phyloP scores from a whole-genome alignment of 2,113 vertebrate species.

The Apaloderma vittatum region DNA sequence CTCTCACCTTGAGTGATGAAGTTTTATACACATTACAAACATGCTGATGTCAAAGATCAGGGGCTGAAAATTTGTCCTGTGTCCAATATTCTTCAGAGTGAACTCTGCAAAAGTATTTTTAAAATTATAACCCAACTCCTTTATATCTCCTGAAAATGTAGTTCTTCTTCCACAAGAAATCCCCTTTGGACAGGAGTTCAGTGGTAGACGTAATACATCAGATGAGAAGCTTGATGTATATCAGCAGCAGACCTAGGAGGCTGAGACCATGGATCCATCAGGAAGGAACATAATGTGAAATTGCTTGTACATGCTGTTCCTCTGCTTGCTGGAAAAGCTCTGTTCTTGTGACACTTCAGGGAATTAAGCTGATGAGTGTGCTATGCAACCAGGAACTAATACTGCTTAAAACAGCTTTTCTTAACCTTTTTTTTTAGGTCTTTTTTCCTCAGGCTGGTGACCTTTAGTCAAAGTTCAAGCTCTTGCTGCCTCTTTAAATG shows the following conservation, averaged over 20 bases:
- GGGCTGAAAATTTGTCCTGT: neutral
- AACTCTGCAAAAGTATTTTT: neutral
- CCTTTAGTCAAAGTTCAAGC: neutral
- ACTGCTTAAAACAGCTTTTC: neutral
- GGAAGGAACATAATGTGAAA: slow-evolving; percentile 44
- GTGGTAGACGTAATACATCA: neutral
- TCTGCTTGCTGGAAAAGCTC: slow-evolving; percentile 23
- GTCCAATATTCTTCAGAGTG: neutral
- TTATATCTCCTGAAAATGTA: neutral
- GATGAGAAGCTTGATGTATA: neutral
- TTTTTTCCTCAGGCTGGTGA: neutral
- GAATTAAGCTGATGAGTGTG: slow-evolving; percentile 62
- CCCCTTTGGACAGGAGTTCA: neutral
- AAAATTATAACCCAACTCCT: neutral
- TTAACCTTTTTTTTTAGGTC: neutral
- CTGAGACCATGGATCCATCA: slow-evolving; percentile 32
- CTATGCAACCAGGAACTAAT: slow-evolving; percentile 37
- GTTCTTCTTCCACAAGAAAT: slow-evolving; percentile 19
- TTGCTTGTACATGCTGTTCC: slow-evolving; percentile 42
- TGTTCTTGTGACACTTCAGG: slow-evolving; percentile 56
- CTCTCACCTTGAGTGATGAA: neutral
- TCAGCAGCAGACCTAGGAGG: slow-evolving; percentile 20
- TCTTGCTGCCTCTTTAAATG: neutral
- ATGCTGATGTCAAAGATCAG: neutral
- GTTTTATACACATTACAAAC: neutral